phyloP scores from a whole-genome alignment of 2,797 vertebrate genomes.

The Pelobates cultripes region DNA sequence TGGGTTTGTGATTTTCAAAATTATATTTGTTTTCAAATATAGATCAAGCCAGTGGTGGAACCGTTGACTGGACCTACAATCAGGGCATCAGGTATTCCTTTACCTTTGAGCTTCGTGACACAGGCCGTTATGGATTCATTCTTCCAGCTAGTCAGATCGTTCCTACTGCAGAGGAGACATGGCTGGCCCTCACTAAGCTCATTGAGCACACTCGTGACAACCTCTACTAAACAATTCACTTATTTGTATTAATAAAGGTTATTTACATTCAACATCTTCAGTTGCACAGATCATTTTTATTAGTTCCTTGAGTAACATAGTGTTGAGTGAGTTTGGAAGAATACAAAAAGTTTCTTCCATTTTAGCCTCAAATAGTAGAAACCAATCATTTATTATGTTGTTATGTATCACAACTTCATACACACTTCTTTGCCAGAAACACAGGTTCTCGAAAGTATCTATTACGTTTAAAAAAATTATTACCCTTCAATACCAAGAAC shows the following conservation, averaged over 20 bases:
- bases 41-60: slow-evolving; percentile 85
- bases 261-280: neutral
- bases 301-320: too few relatives aligned
- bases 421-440: too few relatives aligned
- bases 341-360: too few relatives aligned
- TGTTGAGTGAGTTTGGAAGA: too few relatives aligned
- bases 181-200: slow-evolving; percentile 84
- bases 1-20: neutral
- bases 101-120: slow-evolving; percentile 92
- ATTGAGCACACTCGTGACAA: slow-evolving; percentile 79
- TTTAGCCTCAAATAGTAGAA: too few relatives aligned
- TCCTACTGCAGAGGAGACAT: slow-evolving; percentile 88
- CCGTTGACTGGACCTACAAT: slow-evolving; percentile 90
- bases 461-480: too few relatives aligned
- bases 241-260: slow-evolving; percentile 28
- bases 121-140: slow-evolving; percentile 85
- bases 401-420: too few relatives aligned
- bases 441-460: too few relatives aligned
- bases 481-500: too few relatives aligned
- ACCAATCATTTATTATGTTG: too few relatives aligned
- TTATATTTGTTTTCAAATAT: neutral
- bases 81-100: slow-evolving; percentile 93
- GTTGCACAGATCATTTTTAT: too few relatives aligned
- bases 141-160: slow-evolving; percentile 88
- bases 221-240: slow-evolving; percentile 67